A percentile compares a stretch with the other conserved stretches of the same genome.
Evolutionary conservation across 2,888 invertebrate species (phyloP).

Genomic region (Cosmopolites sordidus): DNA sequence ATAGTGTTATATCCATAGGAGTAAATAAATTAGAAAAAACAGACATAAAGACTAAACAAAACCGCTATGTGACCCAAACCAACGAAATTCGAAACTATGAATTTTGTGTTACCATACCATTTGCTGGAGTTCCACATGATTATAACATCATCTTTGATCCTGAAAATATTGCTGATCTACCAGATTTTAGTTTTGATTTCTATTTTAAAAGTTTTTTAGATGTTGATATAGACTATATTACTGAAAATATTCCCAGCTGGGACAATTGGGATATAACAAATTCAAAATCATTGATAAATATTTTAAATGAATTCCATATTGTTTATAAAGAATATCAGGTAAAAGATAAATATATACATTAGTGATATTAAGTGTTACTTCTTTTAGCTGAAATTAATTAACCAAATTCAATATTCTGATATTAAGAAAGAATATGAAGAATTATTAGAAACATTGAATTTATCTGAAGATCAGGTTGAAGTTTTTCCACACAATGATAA

Average conservation of each 20-base stretch:
- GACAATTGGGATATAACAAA: slow-evolving; percentile 62
- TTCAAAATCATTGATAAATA: slow-evolving; percentile 55
- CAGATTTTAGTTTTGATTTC: slow-evolving; percentile 72
- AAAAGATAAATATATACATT: too few relatives aligned
- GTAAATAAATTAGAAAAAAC: slow-evolving; percentile 11
- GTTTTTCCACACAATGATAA: slow-evolving; percentile 41
- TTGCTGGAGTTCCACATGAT: slow-evolving; percentile 61
- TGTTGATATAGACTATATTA: slow-evolving; percentile 54
- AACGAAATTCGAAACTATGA: slow-evolving; percentile 36
- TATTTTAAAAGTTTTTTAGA: slow-evolving; percentile 56
- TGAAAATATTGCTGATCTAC: slow-evolving; percentile 44
- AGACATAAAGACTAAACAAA: slow-evolving; percentile 12
- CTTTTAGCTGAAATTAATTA: slow-evolving; percentile 36
- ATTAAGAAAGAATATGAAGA: slow-evolving; percentile 62
- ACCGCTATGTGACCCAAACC: slow-evolving; percentile 6
- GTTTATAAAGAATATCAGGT: slow-evolving; percentile 65
- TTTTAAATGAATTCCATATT: slow-evolving; percentile 58
- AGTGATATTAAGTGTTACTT: too few relatives aligned
- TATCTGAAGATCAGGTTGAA: slow-evolving; percentile 59
- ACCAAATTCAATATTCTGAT: slow-evolving; percentile 52
- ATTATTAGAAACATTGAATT: slow-evolving; percentile 54
- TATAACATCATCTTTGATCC: slow-evolving; percentile 70
- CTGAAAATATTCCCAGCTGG: slow-evolving; percentile 56
- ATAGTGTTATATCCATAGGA: too few relatives aligned
- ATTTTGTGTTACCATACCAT: slow-evolving; percentile 64